Base-by-base conservation (phyloP, 2,113 vertebrate genomes). In the Meleagris gallopavo region DNA sequence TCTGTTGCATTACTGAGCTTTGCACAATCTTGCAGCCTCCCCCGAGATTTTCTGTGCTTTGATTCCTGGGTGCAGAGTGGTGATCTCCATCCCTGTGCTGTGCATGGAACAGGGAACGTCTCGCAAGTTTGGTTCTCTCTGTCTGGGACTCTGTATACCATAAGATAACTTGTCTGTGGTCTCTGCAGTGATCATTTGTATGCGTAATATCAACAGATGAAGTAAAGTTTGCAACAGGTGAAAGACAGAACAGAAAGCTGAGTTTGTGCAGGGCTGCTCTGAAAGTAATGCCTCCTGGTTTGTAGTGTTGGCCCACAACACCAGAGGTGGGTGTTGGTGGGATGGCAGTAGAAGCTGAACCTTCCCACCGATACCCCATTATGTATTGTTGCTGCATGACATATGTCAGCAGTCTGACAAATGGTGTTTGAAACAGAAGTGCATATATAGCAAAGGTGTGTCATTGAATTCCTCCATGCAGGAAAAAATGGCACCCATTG, bases 91-190 rank as follows among this genome's bases (percentile, higher is more conserved):
- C 38, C 73, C 89, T 46, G 38, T 74, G 60, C 87, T 77, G 60
- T 95, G 93, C 96, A 95, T 95, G 82, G 64, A 27, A 77, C 50
- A 46, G 86, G 50, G 50, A 89, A 71, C 50, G 74, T 79, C 62
- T 27, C 61, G 36, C 58, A 30, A 20, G 7, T 83, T 86, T 46
- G 57, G 11, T 60, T 41, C 70, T 76, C 88, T 82, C 74, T 84
- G 17, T 70, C 65, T 88, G 86, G 89, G 85, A 67, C 60, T 60
- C 70, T 73, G 2, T 61, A 62, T 76, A 50, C 67, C 70, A 6
- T 32, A 79, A 43, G 46, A 91, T 71, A 82, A 73, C 16, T 36
- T 67, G 22, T 45, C 71, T 30, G 30, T 85, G 40, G n/a, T 85
- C 74, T 60, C 79, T 77, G 57, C 88, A 83, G 80, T 62, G 67